A percentile compares a stretch with the other conserved stretches of the same genome.
These are phyloP conservation scores for Paramormyrops hopkinsi DNA, from an alignment of 2,797 vertebrate species.

Conservation along the genomic window DNA sequence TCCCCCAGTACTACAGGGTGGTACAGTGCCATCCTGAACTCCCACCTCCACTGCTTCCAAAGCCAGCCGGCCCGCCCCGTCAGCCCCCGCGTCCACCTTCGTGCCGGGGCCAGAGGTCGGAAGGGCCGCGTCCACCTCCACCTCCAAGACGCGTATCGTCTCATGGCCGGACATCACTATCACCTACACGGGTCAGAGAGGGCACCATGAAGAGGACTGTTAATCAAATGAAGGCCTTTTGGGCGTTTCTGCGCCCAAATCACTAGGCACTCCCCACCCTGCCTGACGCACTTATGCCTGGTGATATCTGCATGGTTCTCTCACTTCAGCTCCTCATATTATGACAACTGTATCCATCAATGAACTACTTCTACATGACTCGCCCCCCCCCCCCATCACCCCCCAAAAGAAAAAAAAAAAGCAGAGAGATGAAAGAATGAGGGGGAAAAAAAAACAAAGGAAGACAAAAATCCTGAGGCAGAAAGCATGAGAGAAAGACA, in stretches of 20 bases:
- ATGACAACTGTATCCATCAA: background rate
- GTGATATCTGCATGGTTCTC: background rate
- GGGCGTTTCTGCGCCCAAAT: background rate
- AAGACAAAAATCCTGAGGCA: slow-evolving; percentile 34
- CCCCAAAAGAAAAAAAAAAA: slow-evolving; percentile 22
- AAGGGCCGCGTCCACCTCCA: slow-evolving; percentile 73
- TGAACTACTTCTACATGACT: background rate
- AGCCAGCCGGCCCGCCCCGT: slow-evolving; percentile 36
- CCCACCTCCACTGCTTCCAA: slow-evolving; percentile 42
- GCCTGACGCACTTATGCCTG: background rate
- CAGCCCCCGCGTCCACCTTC: slow-evolving; percentile 46
- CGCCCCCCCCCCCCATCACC: background rate
- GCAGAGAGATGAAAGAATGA: slow-evolving; percentile 38
- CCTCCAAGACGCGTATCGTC: slow-evolving; percentile 88
- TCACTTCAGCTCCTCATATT: background rate
- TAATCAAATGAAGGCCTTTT: too few relatives aligned
- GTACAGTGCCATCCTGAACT: slow-evolving; percentile 35
- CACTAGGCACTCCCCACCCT: background rate
- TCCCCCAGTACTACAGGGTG: slow-evolving; percentile 37
- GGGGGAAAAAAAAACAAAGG: slow-evolving; percentile 18
- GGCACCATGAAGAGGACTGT: background rate
- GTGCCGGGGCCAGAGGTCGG: slow-evolving; percentile 46
- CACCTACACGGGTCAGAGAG: slow-evolving; percentile 61
- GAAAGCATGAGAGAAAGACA: slow-evolving; percentile 39
- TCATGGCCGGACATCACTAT: slow-evolving; percentile 96